A percentile compares a stretch with the other conserved stretches of the same genome.
Evolutionary conservation across 2,113 vertebrate species (phyloP).

Genomic region (Tenebrosternarchus preto): DNA sequence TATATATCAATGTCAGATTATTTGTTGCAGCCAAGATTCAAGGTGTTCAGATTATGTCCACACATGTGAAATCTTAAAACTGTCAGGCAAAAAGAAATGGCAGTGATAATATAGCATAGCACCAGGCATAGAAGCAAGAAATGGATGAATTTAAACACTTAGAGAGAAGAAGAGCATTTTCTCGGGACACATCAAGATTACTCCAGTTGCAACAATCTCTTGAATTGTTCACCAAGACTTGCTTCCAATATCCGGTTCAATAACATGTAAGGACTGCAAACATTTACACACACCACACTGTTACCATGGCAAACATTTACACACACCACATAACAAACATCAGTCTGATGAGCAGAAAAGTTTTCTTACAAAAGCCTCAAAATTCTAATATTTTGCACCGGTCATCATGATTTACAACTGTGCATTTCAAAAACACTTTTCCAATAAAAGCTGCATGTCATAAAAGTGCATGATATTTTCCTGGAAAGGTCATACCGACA

Average conservation of each 20-base stretch:
- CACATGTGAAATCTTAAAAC: neutral
- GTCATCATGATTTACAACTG: neutral
- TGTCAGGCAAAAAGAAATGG: neutral
- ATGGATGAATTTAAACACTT: constrained; percentile 14
- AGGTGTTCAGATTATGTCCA: too few species aligned
- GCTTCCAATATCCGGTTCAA: too few species aligned
- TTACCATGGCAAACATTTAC: too few species aligned
- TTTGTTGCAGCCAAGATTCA: neutral
- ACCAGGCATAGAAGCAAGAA: neutral
- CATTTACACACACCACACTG: neutral
- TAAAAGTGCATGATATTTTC: neutral
- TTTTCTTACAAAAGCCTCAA: neutral
- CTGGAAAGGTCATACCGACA: too few species aligned
- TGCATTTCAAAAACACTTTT: neutral
- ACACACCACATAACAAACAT: too few species aligned
- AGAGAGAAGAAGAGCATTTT: neutral
- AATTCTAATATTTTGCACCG: neutral
- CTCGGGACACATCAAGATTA: too few species aligned
- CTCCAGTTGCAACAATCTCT: too few species aligned
- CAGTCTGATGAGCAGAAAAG: neutral
- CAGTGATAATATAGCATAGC: neutral
- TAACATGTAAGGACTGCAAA: neutral
- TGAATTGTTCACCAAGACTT: too few species aligned
- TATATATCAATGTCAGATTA: too few species aligned
- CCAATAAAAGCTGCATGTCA: neutral